Base-by-base conservation (phyloP, 2,113 vertebrate genomes). In the Seriola rivoliana region DNA sequence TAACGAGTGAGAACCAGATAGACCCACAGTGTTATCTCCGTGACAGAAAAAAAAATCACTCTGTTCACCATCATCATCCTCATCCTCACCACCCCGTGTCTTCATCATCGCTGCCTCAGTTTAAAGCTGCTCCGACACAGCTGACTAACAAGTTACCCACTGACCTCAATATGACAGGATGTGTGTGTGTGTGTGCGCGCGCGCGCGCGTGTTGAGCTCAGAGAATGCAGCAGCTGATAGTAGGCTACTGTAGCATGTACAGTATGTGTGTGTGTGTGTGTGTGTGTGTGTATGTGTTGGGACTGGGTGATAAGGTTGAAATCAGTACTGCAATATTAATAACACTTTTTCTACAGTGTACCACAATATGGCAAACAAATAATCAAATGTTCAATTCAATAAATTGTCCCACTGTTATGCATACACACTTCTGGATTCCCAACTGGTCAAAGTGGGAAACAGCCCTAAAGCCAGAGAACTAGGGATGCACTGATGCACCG, bases 1-100 rank as follows among this genome's bases (percentile, higher is more conserved):
- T 99, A 95, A 97, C 95, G 57, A 85, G 71, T 21, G 89, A 82
- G 83, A 68, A 12, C 44, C 70, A 71, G 71, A 75, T 63, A 74
- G 79, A 79, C 5, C 84, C 63, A 25, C n/a, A 38, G 44, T 64
- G 65, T 57, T 46, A 68, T 69, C 44, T 73, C 42, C 55, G 7
- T 29, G 21, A 17, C 14, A 38, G 23, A 38, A 25, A 44, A 16
- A 32, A 69, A 13, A 36, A 48, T 17, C 46, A 16, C 16, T 42
- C 34, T 65, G 72, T 58, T 62, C 71, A 34, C 10, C 69, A 62
- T 73, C 80, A 29, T 58, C 67, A 66, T 73, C 80, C 11, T 80
- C 78, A 60, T 59, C 75, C 25, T 58, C 84, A 11, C 68, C 69
- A 59, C 4, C 66, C 66, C 13, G 34, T 16, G 19, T 54, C 55